Evolutionary conservation across 2,113 vertebrate species (phyloP).

Genomic region (Hoplias malabaricus): DNA sequence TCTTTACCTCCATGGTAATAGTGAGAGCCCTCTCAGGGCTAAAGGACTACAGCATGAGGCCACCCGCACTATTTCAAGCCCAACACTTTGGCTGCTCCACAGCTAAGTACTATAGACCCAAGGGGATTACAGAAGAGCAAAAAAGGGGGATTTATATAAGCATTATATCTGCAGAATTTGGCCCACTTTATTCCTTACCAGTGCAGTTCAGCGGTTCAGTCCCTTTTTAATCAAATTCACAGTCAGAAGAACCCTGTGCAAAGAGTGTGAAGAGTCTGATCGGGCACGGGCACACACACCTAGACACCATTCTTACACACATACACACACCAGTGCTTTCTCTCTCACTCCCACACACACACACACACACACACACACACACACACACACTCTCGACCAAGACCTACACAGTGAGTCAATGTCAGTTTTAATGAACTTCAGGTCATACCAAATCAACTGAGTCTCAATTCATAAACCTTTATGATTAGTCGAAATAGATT

Average conservation of each 20-base stretch:
- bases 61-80: slow-evolving; percentile 13
- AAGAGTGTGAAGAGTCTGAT: slow-evolving; percentile 47
- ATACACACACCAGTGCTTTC: too few relatives aligned
- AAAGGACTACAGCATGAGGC: slow-evolving; percentile 25
- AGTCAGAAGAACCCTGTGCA: slow-evolving; percentile 45
- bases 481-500: slow-evolving; percentile 68
- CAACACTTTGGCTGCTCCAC: slow-evolving; percentile 9
- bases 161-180: slow-evolving; percentile 37
- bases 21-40: slow-evolving; percentile 16
- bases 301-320: neutral
- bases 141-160: slow-evolving; percentile 38
- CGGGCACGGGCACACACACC: neutral
- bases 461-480: slow-evolving; percentile 72
- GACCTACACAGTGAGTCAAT: slow-evolving; percentile 57
- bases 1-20: slow-evolving; percentile 35
- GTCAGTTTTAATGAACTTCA: slow-evolving; percentile 73
- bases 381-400: slow-evolving; percentile 24
- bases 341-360: neutral
- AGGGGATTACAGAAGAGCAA: slow-evolving; percentile 26
- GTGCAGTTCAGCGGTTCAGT: slow-evolving; percentile 31
- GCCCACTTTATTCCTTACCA: slow-evolving; percentile 41
- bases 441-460: slow-evolving; percentile 68
- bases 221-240: slow-evolving; percentile 47
- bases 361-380: slow-evolving; percentile 18
- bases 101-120: slow-evolving; percentile 35